Base-by-base conservation (phyloP, 2,888 invertebrate species). In the Unio delphinus region DNA sequence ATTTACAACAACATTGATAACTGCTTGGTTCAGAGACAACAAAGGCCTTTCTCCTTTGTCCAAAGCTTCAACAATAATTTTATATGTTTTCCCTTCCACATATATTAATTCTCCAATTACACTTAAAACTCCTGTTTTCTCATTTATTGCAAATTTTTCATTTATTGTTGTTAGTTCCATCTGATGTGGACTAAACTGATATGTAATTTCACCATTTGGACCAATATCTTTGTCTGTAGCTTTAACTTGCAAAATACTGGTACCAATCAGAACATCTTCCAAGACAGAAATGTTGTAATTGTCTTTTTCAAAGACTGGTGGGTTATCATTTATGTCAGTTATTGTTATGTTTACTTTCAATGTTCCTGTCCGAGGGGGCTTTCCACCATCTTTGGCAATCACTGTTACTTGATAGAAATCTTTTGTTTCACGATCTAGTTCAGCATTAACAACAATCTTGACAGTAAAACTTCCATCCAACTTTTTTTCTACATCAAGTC, bases 221-320 rank as follows among this genome's bases (percentile, higher is more conserved):
- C 96, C 97, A 77, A 94, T 93, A 87, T 98, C 98, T 59, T 92
- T 92, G 87, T 98, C 98, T 5, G 92, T 93, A 0, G 98, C 97
- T 18, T 93, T 92, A 0, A 98, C 94, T 59, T 74, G 73, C 30
- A 84, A 56, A n/a, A 87, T 77, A n/a, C 81, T 73, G 1, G 80
- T 73, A 20, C 79, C 78, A 28, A 80, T 65, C 17, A 75, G 72
- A 0, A 74, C 72, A 69, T 85, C 81, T 63, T 86, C 87, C 54
- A 69, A 60, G 0, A 86, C 79, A 54, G 80, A 80, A 4, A 80
- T 73, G 66, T 83, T 83, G 72, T 85, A 87, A 8, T 74, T 72
- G 4, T 66, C 26, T 54, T 83, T 59, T 26, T 64, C 58, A 69
- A 87, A 87, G 34, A 69, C 66, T 7, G 87, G 87, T 8, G 77